Evolutionary conservation across 2,888 invertebrate species (phyloP), one percentile per base, ranked within the genome.

Genomic region (Hypomecis atomaria): DNA sequence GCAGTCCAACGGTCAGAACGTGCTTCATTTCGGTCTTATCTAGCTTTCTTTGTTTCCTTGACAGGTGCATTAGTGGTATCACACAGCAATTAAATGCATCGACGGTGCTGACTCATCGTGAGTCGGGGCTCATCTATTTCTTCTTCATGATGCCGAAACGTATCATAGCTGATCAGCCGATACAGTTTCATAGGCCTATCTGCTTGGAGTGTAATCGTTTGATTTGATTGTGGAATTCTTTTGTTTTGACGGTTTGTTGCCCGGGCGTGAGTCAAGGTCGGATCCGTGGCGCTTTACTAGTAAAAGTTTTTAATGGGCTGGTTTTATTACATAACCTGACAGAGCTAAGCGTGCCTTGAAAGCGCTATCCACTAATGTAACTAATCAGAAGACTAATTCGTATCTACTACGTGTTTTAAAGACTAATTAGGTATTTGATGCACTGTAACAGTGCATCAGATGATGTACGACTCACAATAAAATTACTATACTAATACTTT

Each of bases 31-130:
- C 82, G 75, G 84, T 82, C 85, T 90, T 91, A 92, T 92, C 92
- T 89, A 81, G 82, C 76, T 77, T 81, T 83, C 87, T 89, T 92
- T 92, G 92, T 92, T 92, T 87, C 83, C 89, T 86, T 92, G 92
- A 92, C 92, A 92, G 92, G 91, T 92, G 91, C 92, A 92, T 92
- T 92, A 92, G 91, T 82, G 84, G 82, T 86, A 83, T 92, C 92
- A 89, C 89, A 85, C 83, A 86, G 87, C 92, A 92, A 92, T 92
- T 92, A 92, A 92, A 92, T 87, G 90, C 87, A 88, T 86, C 90
- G 64, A 79, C 79, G 76, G 71, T 83, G 92, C 91, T 74, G 77
- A 82, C 82, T 92, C 92, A 92, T 73, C 77, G 77, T 91, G 90
- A 90, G 81, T 87, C 49, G 36, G 53, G 45, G 45, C 59, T 66